These are phyloP conservation scores for Tachypleus tridentatus DNA, from an alignment of 1,140 invertebrate species.

Conservation along the genomic window DNA sequence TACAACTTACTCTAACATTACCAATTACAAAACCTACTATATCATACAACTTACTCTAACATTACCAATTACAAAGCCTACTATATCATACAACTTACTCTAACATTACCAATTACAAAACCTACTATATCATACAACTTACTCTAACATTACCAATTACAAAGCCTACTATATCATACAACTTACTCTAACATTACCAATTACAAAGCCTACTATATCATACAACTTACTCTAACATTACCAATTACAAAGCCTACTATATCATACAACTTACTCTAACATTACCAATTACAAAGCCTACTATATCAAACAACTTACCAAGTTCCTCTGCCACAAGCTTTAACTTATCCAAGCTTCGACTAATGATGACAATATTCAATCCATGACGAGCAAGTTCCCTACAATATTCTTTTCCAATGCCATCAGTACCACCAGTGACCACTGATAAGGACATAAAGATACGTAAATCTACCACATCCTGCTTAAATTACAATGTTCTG, in stretches of 20 bases:
- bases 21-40: no score
- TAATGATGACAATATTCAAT: slow-evolving; percentile 73
- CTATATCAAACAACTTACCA: slow-evolving; percentile 35
- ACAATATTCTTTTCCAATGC: slow-evolving; percentile 83
- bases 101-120: no score
- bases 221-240: slow-evolving; percentile 41
- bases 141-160: slow-evolving; percentile 36
- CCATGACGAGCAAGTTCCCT: slow-evolving; percentile 62
- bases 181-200: slow-evolving; percentile 41
- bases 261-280: slow-evolving; percentile 32
- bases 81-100: slow-evolving; percentile 33
- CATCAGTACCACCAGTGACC: slow-evolving; percentile 81
- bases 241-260: no score
- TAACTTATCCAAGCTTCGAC: slow-evolving; percentile 62
- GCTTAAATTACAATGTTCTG: no score
- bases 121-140: slow-evolving; percentile 19
- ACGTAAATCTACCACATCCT: no score
- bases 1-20: slow-evolving; percentile 41
- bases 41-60: slow-evolving; percentile 37
- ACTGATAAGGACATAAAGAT: slow-evolving; percentile 42
- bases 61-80: no score
- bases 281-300: no score
- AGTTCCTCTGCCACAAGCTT: slow-evolving; percentile 59
- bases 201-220: no score
- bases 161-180: neutral